phyloP scores from a whole-genome alignment of 1,140 invertebrate species.

The Trichonephila clavipes region DNA sequence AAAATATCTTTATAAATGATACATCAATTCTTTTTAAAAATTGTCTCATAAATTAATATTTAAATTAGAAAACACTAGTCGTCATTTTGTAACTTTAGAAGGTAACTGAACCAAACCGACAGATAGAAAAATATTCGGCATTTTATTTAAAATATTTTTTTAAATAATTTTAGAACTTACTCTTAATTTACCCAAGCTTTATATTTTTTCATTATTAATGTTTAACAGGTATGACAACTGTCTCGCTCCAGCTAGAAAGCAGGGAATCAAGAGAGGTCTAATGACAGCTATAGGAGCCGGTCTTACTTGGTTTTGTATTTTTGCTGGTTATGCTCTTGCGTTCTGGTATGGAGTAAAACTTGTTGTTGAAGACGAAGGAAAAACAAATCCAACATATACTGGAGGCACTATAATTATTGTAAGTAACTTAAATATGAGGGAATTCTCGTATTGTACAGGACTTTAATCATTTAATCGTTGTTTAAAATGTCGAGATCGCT shows the following conservation, averaged over 20 bases:
- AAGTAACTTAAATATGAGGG: neutral
- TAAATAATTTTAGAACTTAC: no score
- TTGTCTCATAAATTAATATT: no score
- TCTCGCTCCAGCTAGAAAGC: constrained; percentile 84
- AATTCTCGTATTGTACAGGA: neutral
- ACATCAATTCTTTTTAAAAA: no score
- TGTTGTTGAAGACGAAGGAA: constrained; percentile 77
- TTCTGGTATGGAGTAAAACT: constrained; percentile 93
- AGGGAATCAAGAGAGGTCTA: constrained; percentile 87
- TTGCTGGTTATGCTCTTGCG: constrained; percentile 87
- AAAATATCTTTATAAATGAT: no score
- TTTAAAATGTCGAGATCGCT: neutral
- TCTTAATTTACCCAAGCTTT: neutral
- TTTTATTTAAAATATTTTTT: no score
- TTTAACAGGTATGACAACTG: constrained; percentile 83
- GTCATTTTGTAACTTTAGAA: no score
- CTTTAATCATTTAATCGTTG: neutral
- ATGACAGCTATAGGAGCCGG: constrained; percentile 85
- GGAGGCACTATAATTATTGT: constrained; percentile 61
- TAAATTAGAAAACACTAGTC: no score
- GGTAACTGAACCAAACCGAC: no score
- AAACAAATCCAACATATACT: constrained; percentile 2
- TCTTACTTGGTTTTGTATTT: constrained; percentile 87
- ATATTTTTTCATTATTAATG: neutral
- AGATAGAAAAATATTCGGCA: no score